Conservation (phyloP, 92 coral and sea anemone genomes). For the Palythoa heliodiscus region DNA sequence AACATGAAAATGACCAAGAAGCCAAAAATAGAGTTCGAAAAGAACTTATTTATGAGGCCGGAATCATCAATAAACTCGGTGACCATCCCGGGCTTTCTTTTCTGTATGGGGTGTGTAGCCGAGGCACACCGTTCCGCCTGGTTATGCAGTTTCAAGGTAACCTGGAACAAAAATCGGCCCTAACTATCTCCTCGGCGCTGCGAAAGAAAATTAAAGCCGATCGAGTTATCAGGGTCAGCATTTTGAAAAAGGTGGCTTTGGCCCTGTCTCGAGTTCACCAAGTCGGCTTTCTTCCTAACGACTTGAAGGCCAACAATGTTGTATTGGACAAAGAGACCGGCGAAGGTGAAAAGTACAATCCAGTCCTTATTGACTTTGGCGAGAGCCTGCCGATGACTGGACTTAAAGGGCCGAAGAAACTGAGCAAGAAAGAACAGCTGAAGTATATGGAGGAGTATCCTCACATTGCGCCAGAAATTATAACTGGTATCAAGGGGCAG, state of each 20-base stretch:
- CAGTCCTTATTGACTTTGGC: too few relatives aligned
- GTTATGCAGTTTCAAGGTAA: constrained; percentile 45
- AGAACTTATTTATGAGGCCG: constrained; percentile 38
- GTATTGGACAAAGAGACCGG: too few relatives aligned
- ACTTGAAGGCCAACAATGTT: too few relatives aligned
- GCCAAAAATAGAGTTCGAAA: neutral
- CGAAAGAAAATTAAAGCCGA: neutral
- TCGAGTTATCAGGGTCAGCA: neutral
- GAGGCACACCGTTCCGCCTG: constrained; percentile 28
- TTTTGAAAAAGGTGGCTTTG: neutral
- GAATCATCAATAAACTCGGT: constrained; percentile 30
- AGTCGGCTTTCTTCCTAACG: too few relatives aligned
- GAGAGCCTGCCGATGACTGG: too few relatives aligned
- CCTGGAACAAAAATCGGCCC: neutral
- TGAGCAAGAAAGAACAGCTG: too few relatives aligned
- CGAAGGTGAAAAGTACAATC: too few relatives aligned
- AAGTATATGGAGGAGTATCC: too few relatives aligned
- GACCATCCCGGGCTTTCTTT: constrained; percentile 57
- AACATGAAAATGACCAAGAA: neutral
- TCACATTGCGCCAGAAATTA: too few relatives aligned
- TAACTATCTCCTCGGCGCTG: constrained; percentile 20
- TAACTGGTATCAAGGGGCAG: too few relatives aligned
- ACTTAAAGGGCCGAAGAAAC: too few relatives aligned
- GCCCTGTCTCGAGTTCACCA: too few relatives aligned
- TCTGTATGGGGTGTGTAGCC: constrained; percentile 36